These are phyloP conservation scores for Drosophila falleni DNA, from an alignment of 2,888 invertebrate genomes.

Conservation along the genomic window DNA sequence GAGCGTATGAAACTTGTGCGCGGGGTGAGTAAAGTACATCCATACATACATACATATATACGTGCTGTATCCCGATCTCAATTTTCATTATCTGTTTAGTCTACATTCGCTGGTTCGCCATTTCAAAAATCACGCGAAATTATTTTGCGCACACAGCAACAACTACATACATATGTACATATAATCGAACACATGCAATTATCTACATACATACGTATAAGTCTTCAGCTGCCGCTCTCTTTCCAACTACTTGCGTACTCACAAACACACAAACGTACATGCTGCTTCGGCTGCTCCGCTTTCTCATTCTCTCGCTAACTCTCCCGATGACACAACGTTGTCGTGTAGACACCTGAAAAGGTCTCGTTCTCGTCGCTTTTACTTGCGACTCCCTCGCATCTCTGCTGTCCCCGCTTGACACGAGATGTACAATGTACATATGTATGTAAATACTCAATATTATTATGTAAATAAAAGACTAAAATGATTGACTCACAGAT, in stretches of 20 bases:
- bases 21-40: slow-evolving; percentile 88
- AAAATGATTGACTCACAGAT: not conserved
- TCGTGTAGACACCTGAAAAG: slow-evolving; percentile 44
- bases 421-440: not conserved
- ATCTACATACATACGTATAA: not conserved
- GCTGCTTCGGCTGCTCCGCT: slow-evolving; percentile 14
- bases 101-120: slow-evolving; percentile 27
- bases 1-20: slow-evolving; percentile 92
- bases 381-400: slow-evolving; percentile 8
- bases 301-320: slow-evolving; percentile 16
- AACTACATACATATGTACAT: not conserved
- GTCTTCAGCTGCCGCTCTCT: too few relatives aligned
- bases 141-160: slow-evolving; percentile 31
- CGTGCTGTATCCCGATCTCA: slow-evolving; percentile 36
- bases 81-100: slow-evolving; percentile 60
- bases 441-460: not conserved
- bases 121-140: slow-evolving; percentile 58
- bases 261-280: too few relatives aligned
- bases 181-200: too few relatives aligned
- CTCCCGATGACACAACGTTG: slow-evolving; percentile 15
- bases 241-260: too few relatives aligned
- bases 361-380: slow-evolving; percentile 54
- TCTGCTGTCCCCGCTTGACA: not conserved
- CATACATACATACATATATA: not conserved
- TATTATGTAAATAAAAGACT: not conserved